A percentile compares a stretch with the other conserved stretches of the same genome.
phyloP scores from a whole-genome alignment of 2,888 invertebrate species.

The Lumbricus terrestris region DNA sequence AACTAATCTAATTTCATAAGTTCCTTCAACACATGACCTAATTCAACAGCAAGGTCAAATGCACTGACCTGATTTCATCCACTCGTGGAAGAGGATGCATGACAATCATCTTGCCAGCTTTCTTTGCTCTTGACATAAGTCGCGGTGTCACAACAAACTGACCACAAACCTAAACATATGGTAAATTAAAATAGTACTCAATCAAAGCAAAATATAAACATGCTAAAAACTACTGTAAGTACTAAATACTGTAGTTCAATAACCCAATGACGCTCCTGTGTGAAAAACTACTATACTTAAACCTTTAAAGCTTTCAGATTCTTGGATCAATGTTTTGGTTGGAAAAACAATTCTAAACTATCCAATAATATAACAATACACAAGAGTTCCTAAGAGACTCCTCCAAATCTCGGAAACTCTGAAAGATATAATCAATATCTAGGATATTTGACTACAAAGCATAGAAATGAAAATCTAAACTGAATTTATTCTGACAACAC shows the following conservation, averaged over 20 bases:
- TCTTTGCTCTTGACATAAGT: constrained; percentile 89
- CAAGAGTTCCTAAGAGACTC: neutral
- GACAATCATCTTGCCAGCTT: constrained; percentile 78
- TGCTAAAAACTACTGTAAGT: neutral
- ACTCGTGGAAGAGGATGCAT: constrained; percentile 95
- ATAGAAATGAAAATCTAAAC: no score
- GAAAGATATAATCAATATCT: no score
- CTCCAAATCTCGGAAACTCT: no score
- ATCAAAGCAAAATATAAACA: neutral
- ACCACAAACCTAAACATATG: constrained; percentile 74
- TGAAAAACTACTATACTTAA: neutral
- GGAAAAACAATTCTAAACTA: no score
- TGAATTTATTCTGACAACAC: no score
- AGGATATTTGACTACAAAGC: no score
- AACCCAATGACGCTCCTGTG: neutral
- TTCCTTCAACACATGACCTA: neutral
- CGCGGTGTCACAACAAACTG: constrained; percentile 84
- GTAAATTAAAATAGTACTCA: neutral
- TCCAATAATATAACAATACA: neutral
- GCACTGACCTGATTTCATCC: constrained; percentile 74
- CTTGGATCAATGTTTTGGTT: no score
- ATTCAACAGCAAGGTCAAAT: neutral
- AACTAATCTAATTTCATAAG: neutral
- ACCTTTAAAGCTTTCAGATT: neutral
- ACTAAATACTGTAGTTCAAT: neutral